Evolutionary conservation across 23 tunicate species (phyloP), one percentile per base, ranked within the genome.

Genomic region (Diplosoma virens): DNA sequence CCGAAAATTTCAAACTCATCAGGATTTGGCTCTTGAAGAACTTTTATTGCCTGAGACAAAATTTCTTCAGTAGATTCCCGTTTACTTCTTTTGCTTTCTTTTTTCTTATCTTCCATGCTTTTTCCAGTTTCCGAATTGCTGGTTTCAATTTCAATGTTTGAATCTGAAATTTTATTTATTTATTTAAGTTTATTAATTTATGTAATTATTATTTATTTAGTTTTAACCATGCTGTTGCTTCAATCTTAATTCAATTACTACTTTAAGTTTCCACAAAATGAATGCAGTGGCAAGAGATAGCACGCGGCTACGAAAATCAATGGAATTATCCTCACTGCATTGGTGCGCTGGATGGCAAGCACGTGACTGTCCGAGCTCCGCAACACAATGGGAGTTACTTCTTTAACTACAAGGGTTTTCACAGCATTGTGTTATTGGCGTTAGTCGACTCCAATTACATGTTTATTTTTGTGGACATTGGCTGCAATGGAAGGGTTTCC

Each of bases 281-380:
- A 41, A 41, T 41, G 50, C 50, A 41, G 14, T 41, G 50, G 50
- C 9, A 41, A 14, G 50, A 41, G 50, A 41, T 41, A 7, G 14
- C 50, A 14, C 14, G 50, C 50, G 50, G 50, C 50, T 66, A 6
- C 72, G 30, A 26, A 66, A 25, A n/a, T n/a, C n/a, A n/a, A n/a
- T n/a, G n/a, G n/a, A n/a, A n/a, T n/a, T n/a, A n/a, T n/a, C n/a
- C n/a, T n/a, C n/a, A n/a, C 46, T 73, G 79, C 33, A 9, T 73
- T 47, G 79, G 21, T 25, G 54, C 58, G 6, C 3, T 73, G 33
- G 79, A 73, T 25, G 79, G 79, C 6, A 73, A 73, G 32, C 79
- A 73, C 22, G 29, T 73, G 7, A 30, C 26, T 23, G 26, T 73
- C n/a, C 25, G 50, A 50, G 79, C 66, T 50, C 61, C 79, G 3